Conservation (phyloP, 2,888 invertebrate genomes). For the Chrysolina americana region DNA sequence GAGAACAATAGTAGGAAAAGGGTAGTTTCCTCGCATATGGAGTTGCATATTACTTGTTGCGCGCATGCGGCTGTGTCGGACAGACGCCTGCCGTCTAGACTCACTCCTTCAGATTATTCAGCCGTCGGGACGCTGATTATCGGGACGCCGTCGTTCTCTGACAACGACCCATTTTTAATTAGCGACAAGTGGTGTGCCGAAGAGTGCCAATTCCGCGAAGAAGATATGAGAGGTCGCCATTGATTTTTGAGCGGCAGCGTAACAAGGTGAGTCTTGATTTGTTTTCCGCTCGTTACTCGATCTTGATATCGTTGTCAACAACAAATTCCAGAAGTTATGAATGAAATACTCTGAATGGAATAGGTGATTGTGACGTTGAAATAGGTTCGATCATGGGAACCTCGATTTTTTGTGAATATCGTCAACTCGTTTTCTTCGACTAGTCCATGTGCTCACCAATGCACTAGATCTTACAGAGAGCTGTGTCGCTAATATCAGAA, state of each 20-base stretch:
- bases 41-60: slow-evolving; percentile 38
- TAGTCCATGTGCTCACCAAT: no score
- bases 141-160: slow-evolving; percentile 32
- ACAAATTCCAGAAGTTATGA: neutral
- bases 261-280: slow-evolving; percentile 31
- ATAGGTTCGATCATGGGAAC: neutral
- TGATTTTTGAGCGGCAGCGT: slow-evolving; percentile 28
- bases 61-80: slow-evolving; percentile 38
- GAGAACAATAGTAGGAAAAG: slow-evolving; percentile 21
- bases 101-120: slow-evolving; percentile 33
- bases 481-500: no score
- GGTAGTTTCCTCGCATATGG: slow-evolving; percentile 21
- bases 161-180: slow-evolving; percentile 37
- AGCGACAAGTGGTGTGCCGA: slow-evolving; percentile 26
- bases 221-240: slow-evolving; percentile 32
- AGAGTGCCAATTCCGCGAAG: slow-evolving; percentile 26
- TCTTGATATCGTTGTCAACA: slow-evolving; percentile 18
- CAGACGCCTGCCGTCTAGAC: slow-evolving; percentile 39
- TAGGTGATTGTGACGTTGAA: neutral
- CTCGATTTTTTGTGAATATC: no score
- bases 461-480: no score
- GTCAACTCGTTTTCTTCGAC: no score
- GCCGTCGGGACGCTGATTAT: slow-evolving; percentile 37
- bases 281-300: neutral
- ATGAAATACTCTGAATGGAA: neutral